phyloP scores from a whole-genome alignment of 2,797 vertebrate genomes.

The Euphonia xanthogaster region DNA sequence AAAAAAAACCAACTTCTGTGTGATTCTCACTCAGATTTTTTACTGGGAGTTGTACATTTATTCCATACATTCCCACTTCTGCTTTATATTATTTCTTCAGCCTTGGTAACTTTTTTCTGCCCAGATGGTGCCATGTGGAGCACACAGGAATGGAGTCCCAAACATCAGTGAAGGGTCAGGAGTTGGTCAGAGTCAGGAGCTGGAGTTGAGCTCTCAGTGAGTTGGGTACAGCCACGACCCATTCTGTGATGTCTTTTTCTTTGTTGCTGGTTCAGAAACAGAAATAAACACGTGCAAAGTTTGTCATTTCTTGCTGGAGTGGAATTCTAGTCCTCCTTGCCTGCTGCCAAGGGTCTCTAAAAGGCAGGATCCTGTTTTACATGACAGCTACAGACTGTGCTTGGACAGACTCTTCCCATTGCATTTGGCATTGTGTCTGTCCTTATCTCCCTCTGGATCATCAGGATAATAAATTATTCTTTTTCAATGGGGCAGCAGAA shows the following conservation, averaged over 20 bases:
- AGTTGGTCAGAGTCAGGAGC: background rate
- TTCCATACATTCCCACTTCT: background rate
- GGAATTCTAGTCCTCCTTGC: background rate
- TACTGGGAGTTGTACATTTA: background rate
- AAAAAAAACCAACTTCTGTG: background rate
- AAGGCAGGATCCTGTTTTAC: background rate
- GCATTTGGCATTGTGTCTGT: background rate
- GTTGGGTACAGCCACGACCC: background rate
- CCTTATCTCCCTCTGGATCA: background rate
- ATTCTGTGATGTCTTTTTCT: background rate
- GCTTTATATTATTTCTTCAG: background rate
- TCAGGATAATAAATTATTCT: background rate
- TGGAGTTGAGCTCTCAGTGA: background rate
- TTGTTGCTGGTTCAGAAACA: background rate
- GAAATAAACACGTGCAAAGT: background rate
- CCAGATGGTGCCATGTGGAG: background rate
- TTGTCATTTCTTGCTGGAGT: background rate
- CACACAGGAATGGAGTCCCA: background rate
- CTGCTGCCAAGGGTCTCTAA: background rate
- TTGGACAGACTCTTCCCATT: background rate
- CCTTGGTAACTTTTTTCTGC: background rate
- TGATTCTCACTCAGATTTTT: background rate
- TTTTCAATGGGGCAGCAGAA: accelerated
- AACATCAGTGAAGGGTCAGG: background rate
- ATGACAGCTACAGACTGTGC: too few relatives aligned